Evolutionary conservation across 2,888 invertebrate species (phyloP), one percentile per base, ranked within the genome.

Genomic region (Apantesis nais): DNA sequence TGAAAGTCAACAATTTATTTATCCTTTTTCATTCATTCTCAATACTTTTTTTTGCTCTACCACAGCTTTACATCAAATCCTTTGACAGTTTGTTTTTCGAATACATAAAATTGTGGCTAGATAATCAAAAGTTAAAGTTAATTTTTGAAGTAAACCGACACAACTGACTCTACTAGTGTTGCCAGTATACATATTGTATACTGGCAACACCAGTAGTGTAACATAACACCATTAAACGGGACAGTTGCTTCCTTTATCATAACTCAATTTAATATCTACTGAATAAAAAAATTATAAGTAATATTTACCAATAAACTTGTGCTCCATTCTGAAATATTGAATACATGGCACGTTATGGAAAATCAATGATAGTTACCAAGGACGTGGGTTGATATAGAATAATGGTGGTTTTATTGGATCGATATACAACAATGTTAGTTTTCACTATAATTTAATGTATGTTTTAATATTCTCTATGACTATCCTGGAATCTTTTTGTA

Each of bases 301-400:
- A 65, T 37, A 29, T 60, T 62, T 71, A 73, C 74, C 62, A 69
- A 31, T 4, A 34, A 60, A 34, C 79, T 81, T 72, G 65, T 48
- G 48, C 62, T 63, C 63, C 66, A 68, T 73, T 75, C 63, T 67
- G 74, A 79, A 74, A 70, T 48, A 66, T 75, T 68, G 68, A 71
- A 61, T 70, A 25, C 25, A 66, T 71, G 69, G 67, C 72, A 77
- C 70, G 60, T 65, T 63, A 70, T 73, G 66, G 67, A 70, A 70
- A 61, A 62, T 25, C 66, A 69, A 74, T 73, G 63, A 37, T 62
- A 41, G 48, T 58, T 25, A 60, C 61, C 67, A 78, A 74, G 74
- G 69, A 75, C 74, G 29, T 39, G 31, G n/a, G 25, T 66, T 22
- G 55, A 9, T 25, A 39, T 48, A 60, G 4, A 65, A 34, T 37